These are phyloP conservation scores for Cromileptes altivelis DNA, from an alignment of 2,113 vertebrate genomes.

Conservation along the genomic window DNA sequence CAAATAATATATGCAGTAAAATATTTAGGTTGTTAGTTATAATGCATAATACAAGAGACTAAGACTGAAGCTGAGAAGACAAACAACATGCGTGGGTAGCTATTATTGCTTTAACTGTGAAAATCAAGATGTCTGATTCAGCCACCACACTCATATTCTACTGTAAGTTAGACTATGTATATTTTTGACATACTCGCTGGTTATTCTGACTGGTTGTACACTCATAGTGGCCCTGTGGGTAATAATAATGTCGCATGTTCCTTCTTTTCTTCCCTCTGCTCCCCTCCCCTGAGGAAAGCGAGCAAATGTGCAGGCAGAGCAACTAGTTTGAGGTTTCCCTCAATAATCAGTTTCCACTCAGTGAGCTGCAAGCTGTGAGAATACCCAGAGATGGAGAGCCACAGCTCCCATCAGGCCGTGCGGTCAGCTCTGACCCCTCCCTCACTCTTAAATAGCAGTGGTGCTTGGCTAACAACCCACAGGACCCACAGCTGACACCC, in stretches of 20 bases:
- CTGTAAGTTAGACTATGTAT: neutral
- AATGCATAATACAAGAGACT: neutral
- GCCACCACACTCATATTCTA: neutral
- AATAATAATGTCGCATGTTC: conserved; percentile 19
- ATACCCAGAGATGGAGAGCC: conserved; percentile 43
- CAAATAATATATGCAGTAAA: neutral
- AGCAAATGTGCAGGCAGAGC: conserved; percentile 48
- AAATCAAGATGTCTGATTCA: neutral
- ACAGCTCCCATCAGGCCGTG: conserved; percentile 67
- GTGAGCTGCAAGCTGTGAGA: conserved; percentile 58
- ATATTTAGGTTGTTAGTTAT: neutral
- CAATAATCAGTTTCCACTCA: conserved; percentile 71
- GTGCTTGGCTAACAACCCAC: conserved; percentile 57
- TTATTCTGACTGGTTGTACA: neutral
- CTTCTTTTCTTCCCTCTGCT: conserved; percentile 16
- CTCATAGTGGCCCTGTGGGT: neutral
- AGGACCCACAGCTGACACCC: conserved; percentile 48
- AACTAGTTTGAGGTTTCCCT: conserved; percentile 73
- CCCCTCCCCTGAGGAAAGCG: conserved; percentile 28
- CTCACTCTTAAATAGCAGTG: conserved; percentile 53
- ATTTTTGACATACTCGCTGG: neutral
- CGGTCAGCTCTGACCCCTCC: conserved; percentile 45
- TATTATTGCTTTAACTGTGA: neutral
- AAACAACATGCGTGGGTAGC: neutral
- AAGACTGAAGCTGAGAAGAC: neutral